A percentile compares a stretch with the other conserved stretches of the same genome.
Conservation (phyloP, 2,888 invertebrate genomes). For the Callimorpha dominula region DNA sequence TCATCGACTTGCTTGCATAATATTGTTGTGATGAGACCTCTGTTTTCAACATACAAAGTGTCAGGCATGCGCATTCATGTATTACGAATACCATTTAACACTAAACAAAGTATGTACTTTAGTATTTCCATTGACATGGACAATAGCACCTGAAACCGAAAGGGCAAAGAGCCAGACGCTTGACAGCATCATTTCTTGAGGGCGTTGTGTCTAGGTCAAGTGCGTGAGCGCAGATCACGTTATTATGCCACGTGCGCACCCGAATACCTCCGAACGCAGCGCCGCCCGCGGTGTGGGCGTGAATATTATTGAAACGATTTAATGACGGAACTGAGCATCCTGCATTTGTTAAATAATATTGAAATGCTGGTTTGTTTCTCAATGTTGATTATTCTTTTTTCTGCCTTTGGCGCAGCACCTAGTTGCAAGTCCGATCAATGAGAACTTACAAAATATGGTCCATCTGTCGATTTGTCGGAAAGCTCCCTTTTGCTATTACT, state of each 20-base stretch:
- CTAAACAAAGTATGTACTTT: neutral
- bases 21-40: too few species aligned
- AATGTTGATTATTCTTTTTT: neutral
- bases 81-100: neutral
- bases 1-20: neutral
- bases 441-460: neutral
- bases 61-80: neutral
- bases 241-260: slow-evolving; percentile 31
- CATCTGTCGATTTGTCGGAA: neutral
- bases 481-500: neutral
- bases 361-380: neutral
- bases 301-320: slow-evolving; percentile 34
- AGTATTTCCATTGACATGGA: neutral
- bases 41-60: neutral
- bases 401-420: too few species aligned
- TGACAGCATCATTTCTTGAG: slow-evolving; percentile 38
- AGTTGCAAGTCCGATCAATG: neutral
- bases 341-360: neutral
- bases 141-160: neutral
- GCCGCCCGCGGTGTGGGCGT: slow-evolving; percentile 31
- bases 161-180: slow-evolving; percentile 28
- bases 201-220: slow-evolving; percentile 29
- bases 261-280: slow-evolving; percentile 23
- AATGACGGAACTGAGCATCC: slow-evolving; percentile 17
- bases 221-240: slow-evolving; percentile 47